Conservation (phyloP, 2,888 invertebrate genomes). For the Belgica antarctica region DNA sequence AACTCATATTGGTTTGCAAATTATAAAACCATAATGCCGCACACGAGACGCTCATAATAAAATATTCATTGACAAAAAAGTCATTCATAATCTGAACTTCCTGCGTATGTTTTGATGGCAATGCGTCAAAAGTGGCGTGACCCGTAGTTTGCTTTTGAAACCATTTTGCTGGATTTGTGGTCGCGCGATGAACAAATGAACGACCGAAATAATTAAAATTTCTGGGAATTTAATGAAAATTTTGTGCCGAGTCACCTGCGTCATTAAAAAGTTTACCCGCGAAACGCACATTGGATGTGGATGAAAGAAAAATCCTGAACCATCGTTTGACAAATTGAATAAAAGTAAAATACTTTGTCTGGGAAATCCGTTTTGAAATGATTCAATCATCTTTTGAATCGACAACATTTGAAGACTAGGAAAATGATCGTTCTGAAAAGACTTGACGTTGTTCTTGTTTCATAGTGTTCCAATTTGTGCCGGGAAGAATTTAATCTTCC, state of each 20-base stretch:
- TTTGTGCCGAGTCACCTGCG: conserved; percentile 22
- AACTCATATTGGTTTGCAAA: conserved; percentile 5
- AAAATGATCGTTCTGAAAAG: too few relatives aligned
- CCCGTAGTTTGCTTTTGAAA: not conserved
- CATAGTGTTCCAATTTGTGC: too few relatives aligned
- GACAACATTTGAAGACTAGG: too few relatives aligned
- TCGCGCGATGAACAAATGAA: conserved; percentile 16
- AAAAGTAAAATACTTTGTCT: not conserved
- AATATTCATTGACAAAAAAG: conserved; percentile 31
- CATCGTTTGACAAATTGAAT: conserved; percentile 8
- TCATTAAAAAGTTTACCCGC: not conserved
- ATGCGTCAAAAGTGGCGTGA: too few relatives aligned
- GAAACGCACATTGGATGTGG: not conserved
- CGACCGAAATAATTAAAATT: conserved; percentile 25
- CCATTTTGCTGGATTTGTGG: not conserved
- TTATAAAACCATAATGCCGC: conserved; percentile 23
- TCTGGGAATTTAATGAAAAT: conserved; percentile 26
- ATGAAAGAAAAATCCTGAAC: not conserved
- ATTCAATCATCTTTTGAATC: too few relatives aligned
- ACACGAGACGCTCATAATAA: conserved; percentile 1
- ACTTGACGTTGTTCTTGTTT: too few relatives aligned
- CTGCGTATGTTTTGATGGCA: not conserved
- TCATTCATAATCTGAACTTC: conserved; percentile 9
- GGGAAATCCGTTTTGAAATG: too few relatives aligned
- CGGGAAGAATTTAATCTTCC: too few relatives aligned